These are phyloP conservation scores for Sisyra terminalis DNA, from an alignment of 2,888 invertebrate species.

Conservation along the genomic window DNA sequence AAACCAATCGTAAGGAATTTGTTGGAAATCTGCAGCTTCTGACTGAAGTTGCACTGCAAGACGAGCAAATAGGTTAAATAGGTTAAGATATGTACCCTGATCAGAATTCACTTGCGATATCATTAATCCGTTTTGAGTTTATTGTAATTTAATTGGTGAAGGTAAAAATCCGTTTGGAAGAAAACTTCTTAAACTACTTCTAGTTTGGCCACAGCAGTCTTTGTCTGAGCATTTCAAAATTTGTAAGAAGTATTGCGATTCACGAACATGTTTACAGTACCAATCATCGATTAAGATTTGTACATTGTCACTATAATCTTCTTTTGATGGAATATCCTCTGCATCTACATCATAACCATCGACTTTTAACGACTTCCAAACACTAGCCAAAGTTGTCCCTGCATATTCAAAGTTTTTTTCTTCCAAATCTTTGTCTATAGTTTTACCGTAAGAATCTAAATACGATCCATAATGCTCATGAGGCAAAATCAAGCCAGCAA, in stretches of 20 bases:
- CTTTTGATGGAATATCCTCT: not conserved
- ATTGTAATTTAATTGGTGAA: constrained; percentile 9
- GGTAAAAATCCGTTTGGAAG: constrained; percentile 9
- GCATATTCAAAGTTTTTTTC: constrained; percentile 19
- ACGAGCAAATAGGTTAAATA: no score
- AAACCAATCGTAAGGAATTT: constrained; percentile 6
- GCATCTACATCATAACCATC: constrained; percentile 14
- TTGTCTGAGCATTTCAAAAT: constrained; percentile 5
- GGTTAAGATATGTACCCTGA: no score
- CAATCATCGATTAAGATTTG: constrained; percentile 1
- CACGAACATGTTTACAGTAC: constrained; percentile 8
- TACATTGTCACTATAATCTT: constrained; percentile 3
- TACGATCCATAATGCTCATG: constrained; percentile 17
- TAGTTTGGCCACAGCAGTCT: not conserved
- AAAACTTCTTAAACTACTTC: not conserved
- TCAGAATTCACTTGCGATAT: no score
- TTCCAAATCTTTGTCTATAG: constrained; percentile 19
- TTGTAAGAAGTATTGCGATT: constrained; percentile 8
- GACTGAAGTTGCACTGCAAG: no score
- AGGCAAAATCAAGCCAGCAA: constrained; percentile 19
- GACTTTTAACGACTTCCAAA: constrained; percentile 18
- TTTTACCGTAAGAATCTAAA: constrained; percentile 16
- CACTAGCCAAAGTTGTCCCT: constrained; percentile 18
- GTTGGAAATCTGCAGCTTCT: constrained; percentile 9
- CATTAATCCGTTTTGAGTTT: no score